Evolutionary conservation across 37 sponge, comb jelly and placozoan genomes (phyloP).

Genomic region (Cladorhizidae sp.): DNA sequence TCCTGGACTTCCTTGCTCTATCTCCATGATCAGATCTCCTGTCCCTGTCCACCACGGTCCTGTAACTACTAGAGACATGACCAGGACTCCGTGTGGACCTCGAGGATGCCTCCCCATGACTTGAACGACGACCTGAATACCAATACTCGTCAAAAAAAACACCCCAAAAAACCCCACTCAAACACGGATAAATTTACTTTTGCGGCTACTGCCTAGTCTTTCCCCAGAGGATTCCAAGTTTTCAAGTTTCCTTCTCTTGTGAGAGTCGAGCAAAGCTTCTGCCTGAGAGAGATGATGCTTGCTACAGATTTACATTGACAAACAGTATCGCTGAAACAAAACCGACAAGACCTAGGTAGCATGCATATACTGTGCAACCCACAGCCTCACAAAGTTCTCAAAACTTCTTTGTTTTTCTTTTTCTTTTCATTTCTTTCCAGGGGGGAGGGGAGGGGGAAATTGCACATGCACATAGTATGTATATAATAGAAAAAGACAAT

Average conservation of each 20-base stretch:
- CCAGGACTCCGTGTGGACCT: background rate
- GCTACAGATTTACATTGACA: constrained; percentile 16
- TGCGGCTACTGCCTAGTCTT: constrained; percentile 9
- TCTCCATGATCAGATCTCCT: constrained; percentile 12
- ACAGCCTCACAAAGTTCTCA: too few species aligned
- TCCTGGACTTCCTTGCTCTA: background rate
- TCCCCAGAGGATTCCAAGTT: constrained; percentile 10
- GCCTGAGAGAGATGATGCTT: constrained; percentile 45
- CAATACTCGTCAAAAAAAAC: background rate
- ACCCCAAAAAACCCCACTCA: background rate
- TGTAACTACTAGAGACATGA: background rate
- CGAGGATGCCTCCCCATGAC: background rate
- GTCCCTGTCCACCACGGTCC: constrained; percentile 6
- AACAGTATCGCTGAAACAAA: too few species aligned
- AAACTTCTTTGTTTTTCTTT: too few species aligned
- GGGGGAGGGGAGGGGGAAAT: too few species aligned
- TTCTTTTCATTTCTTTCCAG: too few species aligned
- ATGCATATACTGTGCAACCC: too few species aligned
- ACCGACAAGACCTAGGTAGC: too few species aligned
- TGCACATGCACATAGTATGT: too few species aligned
- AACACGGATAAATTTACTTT: background rate
- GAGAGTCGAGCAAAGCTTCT: constrained; percentile 33
- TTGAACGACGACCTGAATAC: constrained; percentile 3
- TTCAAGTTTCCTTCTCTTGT: constrained; percentile 43
- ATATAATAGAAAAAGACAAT: too few species aligned